Evolutionary conservation across 2,888 invertebrate genomes (phyloP).

Genomic region (Chrysodeixis includens): DNA sequence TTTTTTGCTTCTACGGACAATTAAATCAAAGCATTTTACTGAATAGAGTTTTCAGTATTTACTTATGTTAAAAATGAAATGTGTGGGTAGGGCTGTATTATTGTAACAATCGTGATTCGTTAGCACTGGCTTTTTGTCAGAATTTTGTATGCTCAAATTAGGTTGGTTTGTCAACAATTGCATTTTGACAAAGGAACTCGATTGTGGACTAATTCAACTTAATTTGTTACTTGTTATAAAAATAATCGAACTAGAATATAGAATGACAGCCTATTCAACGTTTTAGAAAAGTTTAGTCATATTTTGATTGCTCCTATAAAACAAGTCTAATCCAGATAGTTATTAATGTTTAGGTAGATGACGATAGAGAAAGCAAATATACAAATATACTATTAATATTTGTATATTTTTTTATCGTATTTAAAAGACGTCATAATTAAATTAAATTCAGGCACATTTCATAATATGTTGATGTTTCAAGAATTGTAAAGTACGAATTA

Average conservation of each 20-base stretch:
- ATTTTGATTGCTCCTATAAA: too few species aligned
- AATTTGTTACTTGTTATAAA: neutral
- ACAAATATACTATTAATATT: too few species aligned
- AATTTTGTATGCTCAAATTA: conserved; percentile 43
- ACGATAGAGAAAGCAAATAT: too few species aligned
- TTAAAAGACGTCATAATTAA: too few species aligned
- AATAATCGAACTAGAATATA: neutral
- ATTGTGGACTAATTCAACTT: neutral
- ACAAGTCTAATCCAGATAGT: too few species aligned
- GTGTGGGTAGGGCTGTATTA: conserved; percentile 36
- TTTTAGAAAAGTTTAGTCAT: too few species aligned
- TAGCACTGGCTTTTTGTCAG: conserved; percentile 26
- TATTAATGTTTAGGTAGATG: too few species aligned
- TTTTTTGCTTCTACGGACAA: conserved; percentile 73
- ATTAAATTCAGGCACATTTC: too few species aligned
- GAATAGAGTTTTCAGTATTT: conserved; percentile 30
- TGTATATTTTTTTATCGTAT: too few species aligned
- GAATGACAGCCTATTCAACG: neutral
- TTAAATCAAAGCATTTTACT: conserved; percentile 65
- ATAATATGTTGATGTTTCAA: too few species aligned
- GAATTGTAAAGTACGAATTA: too few species aligned
- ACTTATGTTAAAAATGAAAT: conserved; percentile 39
- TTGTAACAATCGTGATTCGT: conserved; percentile 36
- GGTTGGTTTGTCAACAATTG: conserved; percentile 33
- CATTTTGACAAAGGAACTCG: conserved; percentile 8